Evolutionary conservation across 1,140 invertebrate species (phyloP), one percentile per base, ranked within the genome.

Genomic region (Sminthurinus signatus): DNA sequence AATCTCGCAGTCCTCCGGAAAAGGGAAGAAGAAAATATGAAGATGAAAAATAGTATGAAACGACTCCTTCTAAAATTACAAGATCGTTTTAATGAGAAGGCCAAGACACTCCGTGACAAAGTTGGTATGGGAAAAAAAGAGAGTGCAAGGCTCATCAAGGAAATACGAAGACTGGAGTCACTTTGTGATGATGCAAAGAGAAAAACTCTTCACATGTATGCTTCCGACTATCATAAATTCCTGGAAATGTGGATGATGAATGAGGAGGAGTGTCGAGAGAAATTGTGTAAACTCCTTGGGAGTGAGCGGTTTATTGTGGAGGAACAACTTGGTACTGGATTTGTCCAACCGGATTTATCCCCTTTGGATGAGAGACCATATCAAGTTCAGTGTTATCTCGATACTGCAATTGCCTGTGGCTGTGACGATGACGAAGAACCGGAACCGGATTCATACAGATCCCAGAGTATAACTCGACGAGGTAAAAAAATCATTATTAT

Each of bases 41-140:
- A 59, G 32, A 39, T 69, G 62, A 67, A 68, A 28, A 69, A 64
- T 39, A 62, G 62, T 17, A 48, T 72, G 63, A 72, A 72, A 64
- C 27, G 67, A 58, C 51, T 60, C 5, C 39, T 72, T 0, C 39
- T 69, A 21, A 67, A 69, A 25, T 29, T 65, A 29, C 57, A 64
- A 43, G 70, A 69, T 29, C n/a, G 44, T 1, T 69, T 69, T 46
- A 56, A 46, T n/a, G 44, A 32, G 1, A 69, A 67, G 36, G 51
- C 56, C 0, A 23, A 23, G 1, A 21, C 21, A 23, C 58, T 62
- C 19, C 29, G 51, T 32, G 31, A 31, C 1, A 54, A 50, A 31
- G 50, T 69, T n/a, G 58, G 21, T 2, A 43, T 28, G 1, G 62
- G 63, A 1, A 60, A 58, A 39, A 36, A 29, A 15, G 65, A 72